Conservation (phyloP, 2,888 invertebrate genomes). For the Pharmacophagus antenor region DNA sequence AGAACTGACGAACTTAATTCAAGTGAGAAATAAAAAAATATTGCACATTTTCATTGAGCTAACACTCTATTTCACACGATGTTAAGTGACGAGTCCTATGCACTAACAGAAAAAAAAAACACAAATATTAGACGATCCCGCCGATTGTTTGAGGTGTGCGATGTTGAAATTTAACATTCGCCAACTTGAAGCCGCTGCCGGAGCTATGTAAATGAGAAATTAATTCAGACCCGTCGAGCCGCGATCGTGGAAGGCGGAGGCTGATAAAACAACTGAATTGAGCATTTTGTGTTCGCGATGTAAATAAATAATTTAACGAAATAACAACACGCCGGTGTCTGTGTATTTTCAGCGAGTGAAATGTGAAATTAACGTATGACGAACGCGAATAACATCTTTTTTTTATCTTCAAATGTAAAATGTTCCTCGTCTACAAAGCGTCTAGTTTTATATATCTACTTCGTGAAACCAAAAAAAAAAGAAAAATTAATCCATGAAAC, state of each 20-base stretch:
- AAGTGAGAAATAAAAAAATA: too few species aligned
- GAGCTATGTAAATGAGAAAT: conserved; percentile 29
- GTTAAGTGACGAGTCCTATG: not conserved
- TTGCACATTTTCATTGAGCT: too few species aligned
- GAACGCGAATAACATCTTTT: not conserved
- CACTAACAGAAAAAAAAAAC: not conserved
- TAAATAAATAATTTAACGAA: conserved; percentile 19
- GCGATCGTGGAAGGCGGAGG: conserved; percentile 13
- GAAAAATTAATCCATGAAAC: too few species aligned
- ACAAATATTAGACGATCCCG: not conserved
- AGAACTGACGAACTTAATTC: too few species aligned
- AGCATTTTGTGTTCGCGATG: conserved; percentile 21
- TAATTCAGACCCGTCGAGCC: conserved; percentile 28
- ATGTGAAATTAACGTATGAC: not conserved
- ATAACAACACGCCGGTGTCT: not conserved
- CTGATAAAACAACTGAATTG: conserved; percentile 22
- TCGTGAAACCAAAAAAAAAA: too few species aligned
- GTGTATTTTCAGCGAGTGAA: not conserved
- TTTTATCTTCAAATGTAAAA: too few species aligned
- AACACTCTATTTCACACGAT: too few species aligned
- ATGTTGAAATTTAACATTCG: conserved; percentile 17
- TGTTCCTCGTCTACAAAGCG: too few species aligned
- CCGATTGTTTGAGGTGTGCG: conserved; percentile 3
- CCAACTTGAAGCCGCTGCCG: conserved; percentile 14
- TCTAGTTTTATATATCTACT: too few species aligned